These are phyloP conservation scores for Sebastes taczanowskii DNA, from an alignment of 2,797 vertebrate genomes.

Conservation along the genomic window DNA sequence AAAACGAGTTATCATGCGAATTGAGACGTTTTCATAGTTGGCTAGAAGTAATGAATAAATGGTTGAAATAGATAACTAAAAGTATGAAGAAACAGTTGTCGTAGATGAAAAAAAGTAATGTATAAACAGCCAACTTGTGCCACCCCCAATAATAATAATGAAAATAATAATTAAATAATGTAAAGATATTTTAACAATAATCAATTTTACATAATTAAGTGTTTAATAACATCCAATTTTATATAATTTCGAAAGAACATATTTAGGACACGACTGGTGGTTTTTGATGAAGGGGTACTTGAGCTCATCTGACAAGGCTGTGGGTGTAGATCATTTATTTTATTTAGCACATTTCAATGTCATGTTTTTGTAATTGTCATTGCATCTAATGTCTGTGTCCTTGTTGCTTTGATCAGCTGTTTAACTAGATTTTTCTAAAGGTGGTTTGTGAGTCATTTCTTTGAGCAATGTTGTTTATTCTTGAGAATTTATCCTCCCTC, in stretches of 20 bases:
- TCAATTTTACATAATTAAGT: neutral
- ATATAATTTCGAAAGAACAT: neutral
- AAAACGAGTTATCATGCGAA: too few species aligned
- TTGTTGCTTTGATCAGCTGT: constrained; percentile 12
- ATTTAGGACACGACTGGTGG: neutral
- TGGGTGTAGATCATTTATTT: neutral
- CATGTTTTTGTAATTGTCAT: neutral
- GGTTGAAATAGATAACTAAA: neutral
- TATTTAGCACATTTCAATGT: neutral
- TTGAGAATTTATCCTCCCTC: constrained; percentile 14
- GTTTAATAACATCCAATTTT: neutral
- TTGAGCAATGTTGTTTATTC: neutral
- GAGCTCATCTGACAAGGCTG: neutral
- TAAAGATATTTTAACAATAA: neutral
- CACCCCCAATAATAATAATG: neutral
- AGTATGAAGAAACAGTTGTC: neutral
- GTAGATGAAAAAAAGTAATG: neutral
- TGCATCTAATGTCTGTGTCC: neutral
- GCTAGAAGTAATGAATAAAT: neutral
- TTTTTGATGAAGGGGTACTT: neutral
- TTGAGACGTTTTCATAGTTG: neutral
- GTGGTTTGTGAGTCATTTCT: neutral
- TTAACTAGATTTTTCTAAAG: neutral
- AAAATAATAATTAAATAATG: neutral
- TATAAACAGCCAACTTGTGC: neutral